A percentile compares a stretch with the other conserved stretches of the same genome.
phyloP scores from a whole-genome alignment of 2,797 vertebrate genomes.

The Iguana delicatissima region DNA sequence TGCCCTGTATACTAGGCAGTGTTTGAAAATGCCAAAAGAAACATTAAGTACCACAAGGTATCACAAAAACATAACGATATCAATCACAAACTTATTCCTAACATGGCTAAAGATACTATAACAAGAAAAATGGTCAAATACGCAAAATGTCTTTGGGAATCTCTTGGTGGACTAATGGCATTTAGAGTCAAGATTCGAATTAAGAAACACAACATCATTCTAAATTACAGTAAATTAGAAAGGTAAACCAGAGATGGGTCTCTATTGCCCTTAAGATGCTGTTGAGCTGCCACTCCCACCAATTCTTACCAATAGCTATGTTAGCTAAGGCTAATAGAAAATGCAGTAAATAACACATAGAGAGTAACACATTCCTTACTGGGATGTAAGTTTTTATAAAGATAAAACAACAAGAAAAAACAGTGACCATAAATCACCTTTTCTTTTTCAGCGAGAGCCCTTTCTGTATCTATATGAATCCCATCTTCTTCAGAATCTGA shows the following conservation, averaged over 20 bases:
- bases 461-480: conserved; percentile 82
- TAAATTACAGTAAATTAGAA: not conserved
- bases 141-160: not conserved
- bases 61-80: not conserved
- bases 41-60: no score
- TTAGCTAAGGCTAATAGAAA: not conserved
- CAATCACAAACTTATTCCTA: not conserved
- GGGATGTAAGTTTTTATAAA: not conserved
- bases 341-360: not conserved
- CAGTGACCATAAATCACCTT: conserved; percentile 76
- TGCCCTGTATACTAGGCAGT: not conserved
- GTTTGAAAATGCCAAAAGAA: not conserved
- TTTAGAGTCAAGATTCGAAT: not conserved
- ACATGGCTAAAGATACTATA: not conserved
- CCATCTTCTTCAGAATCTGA: conserved; percentile 91
- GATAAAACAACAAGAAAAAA: not conserved
- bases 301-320: not conserved
- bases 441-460: conserved; percentile 88
- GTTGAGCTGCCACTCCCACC: not conserved
- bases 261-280: not conserved
- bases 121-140: not conserved
- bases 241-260: not conserved
- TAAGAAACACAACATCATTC: not conserved
- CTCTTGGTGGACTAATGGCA: not conserved
- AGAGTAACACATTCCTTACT: not conserved